A percentile compares a stretch with the other conserved stretches of the same genome.
phyloP scores from a whole-genome alignment of 2,113 vertebrate genomes.

The Tragelaphus scriptus region DNA sequence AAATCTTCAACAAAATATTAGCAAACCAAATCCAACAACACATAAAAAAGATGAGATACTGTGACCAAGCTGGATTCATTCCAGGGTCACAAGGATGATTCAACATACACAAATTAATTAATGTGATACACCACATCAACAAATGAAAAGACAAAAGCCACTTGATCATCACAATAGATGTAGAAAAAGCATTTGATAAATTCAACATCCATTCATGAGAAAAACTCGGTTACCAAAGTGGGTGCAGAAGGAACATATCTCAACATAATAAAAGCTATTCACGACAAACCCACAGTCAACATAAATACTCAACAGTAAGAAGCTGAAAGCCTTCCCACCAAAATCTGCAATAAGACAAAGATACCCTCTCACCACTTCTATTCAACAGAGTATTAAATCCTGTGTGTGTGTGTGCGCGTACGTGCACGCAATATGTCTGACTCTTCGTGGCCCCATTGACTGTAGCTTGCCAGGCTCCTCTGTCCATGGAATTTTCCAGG shows the following conservation, averaged over 20 bases:
- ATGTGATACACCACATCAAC: background rate
- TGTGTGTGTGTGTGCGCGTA: accelerated
- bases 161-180: background rate
- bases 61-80: background rate
- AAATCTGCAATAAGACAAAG: background rate
- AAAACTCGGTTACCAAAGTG: background rate
- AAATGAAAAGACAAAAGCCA: background rate
- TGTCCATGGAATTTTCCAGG: background rate
- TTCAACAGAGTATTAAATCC: background rate
- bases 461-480: background rate
- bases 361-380: background rate
- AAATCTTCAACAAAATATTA: background rate
- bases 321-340: background rate
- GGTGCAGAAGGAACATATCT: background rate
- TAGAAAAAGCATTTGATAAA: background rate
- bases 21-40: background rate
- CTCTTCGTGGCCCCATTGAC: background rate
- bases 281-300: background rate
- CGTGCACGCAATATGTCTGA: background rate
- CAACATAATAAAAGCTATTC: background rate
- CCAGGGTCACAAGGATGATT: background rate
- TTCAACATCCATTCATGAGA: background rate
- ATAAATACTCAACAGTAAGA: background rate
- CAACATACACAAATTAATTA: background rate
- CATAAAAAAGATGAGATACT: background rate